These are phyloP conservation scores for Myioborus melanocephalus DNA, from an alignment of 2,797 vertebrate species.

Conservation along the genomic window DNA sequence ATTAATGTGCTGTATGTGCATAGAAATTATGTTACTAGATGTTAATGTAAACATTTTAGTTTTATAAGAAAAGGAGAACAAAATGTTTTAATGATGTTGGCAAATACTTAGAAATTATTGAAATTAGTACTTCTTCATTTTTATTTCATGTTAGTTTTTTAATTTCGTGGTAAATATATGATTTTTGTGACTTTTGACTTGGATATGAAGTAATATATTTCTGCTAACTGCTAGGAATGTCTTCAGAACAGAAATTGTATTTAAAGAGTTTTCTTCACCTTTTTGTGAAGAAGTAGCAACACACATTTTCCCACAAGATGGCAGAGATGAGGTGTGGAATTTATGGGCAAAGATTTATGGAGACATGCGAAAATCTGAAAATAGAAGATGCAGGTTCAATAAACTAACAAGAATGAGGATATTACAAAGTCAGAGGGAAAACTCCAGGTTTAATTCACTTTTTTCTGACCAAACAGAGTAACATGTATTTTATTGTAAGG, in stretches of 20 bases:
- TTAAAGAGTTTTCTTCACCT: background rate
- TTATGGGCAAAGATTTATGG: rapidly evolving
- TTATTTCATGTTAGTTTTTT: background rate
- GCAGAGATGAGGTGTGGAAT: conserved; percentile 63
- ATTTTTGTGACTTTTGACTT: background rate
- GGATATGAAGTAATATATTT: background rate
- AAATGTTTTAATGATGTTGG: background rate
- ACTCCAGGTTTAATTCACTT: background rate
- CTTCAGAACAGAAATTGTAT: background rate
- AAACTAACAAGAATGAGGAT: background rate
- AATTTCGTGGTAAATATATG: background rate
- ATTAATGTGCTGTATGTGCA: background rate
- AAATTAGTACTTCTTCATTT: rapidly evolving
- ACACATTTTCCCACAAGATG: conserved; percentile 55
- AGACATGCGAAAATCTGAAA: background rate
- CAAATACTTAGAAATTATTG: background rate
- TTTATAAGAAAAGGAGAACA: background rate
- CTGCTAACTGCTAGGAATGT: background rate
- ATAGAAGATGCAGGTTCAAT: background rate
- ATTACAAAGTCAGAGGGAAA: background rate
- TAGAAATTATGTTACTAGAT: background rate
- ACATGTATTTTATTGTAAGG: background rate
- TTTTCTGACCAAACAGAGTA: background rate
- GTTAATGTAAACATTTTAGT: background rate
- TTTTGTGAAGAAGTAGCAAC: background rate